Evolutionary conservation across 2,888 invertebrate genomes (phyloP).

Genomic region (Hemistola chrysoprasaria): DNA sequence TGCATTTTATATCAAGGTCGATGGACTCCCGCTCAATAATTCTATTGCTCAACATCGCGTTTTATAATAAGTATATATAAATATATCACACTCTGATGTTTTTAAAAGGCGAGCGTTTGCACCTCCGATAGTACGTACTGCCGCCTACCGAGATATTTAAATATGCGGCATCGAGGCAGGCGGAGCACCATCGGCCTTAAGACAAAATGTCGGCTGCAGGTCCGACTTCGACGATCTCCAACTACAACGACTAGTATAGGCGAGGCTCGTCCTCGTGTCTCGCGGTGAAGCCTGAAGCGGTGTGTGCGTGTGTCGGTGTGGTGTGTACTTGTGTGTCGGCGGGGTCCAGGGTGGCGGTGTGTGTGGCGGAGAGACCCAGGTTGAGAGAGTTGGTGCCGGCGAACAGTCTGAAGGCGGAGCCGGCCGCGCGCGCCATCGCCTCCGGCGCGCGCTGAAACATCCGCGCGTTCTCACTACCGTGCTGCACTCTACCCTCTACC

Average conservation of each 20-base stretch:
- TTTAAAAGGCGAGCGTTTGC: no score
- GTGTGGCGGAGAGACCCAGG: slow-evolving; percentile 85
- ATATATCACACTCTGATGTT: no score
- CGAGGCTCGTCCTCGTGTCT: no score
- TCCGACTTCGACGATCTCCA: no score
- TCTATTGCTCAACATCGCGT: slow-evolving; percentile 16
- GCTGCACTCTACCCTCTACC: slow-evolving; percentile 32
- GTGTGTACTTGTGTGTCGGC: slow-evolving; percentile 75
- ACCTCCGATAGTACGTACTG: no score
- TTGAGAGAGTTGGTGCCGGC: slow-evolving; percentile 89
- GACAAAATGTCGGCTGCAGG: no score
- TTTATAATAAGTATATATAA: slow-evolving; percentile 5
- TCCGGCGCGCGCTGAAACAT: slow-evolving; percentile 87
- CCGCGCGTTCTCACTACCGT: no score
- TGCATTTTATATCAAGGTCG: slow-evolving; percentile 26
- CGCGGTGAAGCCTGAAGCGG: slow-evolving; percentile 2
- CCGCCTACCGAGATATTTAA: no score
- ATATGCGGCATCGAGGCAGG: no score
- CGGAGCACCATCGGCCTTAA: no score
- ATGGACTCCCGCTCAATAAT: slow-evolving; percentile 21
- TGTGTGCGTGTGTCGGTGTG: slow-evolving; percentile 34
- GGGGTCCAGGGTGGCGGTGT: slow-evolving; percentile 79
- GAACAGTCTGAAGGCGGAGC: slow-evolving; percentile 89
- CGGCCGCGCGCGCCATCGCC: slow-evolving; percentile 90
- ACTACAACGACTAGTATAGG: no score